phyloP scores from a whole-genome alignment of 2,797 vertebrate genomes.

The Octomys mimax region DNA sequence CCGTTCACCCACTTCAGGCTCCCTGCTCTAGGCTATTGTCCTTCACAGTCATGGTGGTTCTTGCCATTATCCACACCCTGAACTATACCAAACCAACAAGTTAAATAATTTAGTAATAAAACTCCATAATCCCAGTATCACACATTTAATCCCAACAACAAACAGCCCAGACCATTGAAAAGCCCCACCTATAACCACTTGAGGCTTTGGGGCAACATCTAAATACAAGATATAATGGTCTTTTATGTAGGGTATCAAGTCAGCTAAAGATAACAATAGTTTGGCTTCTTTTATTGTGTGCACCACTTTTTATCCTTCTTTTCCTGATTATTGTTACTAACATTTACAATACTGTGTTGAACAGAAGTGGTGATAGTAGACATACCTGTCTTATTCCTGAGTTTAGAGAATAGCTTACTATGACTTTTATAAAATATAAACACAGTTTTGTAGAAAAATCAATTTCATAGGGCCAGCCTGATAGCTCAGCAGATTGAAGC shows the following conservation, averaged over 20 bases:
- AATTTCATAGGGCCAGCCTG: neutral
- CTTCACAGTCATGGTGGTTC: neutral
- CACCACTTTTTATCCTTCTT: neutral
- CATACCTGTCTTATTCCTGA: neutral
- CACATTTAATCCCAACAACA: neutral
- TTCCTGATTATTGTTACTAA: neutral
- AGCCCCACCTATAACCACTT: neutral
- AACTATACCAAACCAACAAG: neutral
- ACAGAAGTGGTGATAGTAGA: neutral
- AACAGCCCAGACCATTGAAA: neutral
- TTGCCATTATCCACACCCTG: neutral
- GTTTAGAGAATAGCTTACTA: neutral
- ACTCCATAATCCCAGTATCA: neutral
- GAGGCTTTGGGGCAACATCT: neutral
- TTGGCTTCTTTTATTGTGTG: neutral
- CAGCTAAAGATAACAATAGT: neutral
- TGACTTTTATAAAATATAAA: slow-evolving; percentile 57
- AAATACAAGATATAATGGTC: neutral
- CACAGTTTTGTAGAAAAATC: slow-evolving; percentile 5
- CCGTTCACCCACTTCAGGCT: neutral
- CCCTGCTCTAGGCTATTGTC: neutral
- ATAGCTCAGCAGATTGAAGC: no score
- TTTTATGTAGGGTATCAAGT: neutral
- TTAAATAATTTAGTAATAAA: neutral
- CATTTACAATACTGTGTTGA: neutral